Conservation (phyloP, 2,113 vertebrate genomes). For the Ochotona princeps region DNA sequence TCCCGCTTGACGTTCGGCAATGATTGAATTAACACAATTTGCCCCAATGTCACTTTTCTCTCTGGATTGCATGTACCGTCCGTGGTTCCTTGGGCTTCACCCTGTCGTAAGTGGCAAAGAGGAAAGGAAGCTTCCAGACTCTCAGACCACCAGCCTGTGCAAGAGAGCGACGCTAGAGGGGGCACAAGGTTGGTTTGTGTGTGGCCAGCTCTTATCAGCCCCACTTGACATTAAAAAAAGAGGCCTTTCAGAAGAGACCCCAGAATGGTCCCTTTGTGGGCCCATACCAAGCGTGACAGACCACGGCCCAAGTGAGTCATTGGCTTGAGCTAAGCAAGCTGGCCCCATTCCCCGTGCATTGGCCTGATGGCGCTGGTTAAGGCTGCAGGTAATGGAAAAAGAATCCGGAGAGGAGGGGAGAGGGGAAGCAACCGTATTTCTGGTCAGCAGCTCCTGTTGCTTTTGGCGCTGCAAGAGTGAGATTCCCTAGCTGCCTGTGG, state of each 20-base stretch:
- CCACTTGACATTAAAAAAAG: background rate
- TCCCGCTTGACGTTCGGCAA: constrained; percentile 16
- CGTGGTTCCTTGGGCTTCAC: background rate
- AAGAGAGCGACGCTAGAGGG: background rate
- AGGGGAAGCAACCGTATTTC: background rate
- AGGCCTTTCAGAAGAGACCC: background rate
- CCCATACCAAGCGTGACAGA: accelerated
- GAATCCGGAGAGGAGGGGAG: background rate
- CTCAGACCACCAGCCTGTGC: background rate
- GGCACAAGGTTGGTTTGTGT: too few species aligned
- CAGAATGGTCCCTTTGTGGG: background rate
- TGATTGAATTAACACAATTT: background rate
- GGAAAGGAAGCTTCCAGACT: background rate
- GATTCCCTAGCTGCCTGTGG: background rate
- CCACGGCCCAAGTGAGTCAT: background rate
- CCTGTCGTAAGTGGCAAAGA: background rate
- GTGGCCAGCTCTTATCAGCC: background rate
- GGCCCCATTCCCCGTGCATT: background rate
- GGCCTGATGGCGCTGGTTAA: background rate
- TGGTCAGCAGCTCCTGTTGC: background rate
- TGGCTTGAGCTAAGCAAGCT: background rate
- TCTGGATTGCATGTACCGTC: accelerated
- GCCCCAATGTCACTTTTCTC: background rate
- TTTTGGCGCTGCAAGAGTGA: background rate
- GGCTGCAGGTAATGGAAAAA: background rate